phyloP scores from a whole-genome alignment of 2,888 invertebrate genomes.

The Crossocerus cetratus region DNA sequence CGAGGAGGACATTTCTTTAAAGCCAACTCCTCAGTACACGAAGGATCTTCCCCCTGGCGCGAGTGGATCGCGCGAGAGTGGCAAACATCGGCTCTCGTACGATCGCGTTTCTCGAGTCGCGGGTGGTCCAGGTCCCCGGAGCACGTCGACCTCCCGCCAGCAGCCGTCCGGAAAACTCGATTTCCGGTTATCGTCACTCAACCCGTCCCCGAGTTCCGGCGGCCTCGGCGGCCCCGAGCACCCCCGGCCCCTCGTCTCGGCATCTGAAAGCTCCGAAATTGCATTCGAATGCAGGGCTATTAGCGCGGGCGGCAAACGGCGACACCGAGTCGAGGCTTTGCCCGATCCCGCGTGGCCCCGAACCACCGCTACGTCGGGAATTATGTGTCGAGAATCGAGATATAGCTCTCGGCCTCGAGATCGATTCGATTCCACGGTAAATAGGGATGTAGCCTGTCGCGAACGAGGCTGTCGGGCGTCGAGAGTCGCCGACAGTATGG shows the following conservation, averaged over 20 bases:
- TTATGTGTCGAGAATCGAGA: slow-evolving; percentile 28
- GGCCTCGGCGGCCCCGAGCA: slow-evolving; percentile 7
- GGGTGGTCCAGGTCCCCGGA: slow-evolving; percentile 18
- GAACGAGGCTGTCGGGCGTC: not conserved
- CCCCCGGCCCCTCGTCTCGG: slow-evolving; percentile 1
- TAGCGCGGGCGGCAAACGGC: slow-evolving; percentile 40
- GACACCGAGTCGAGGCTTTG: slow-evolving; percentile 30
- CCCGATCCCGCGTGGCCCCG: too few species aligned
- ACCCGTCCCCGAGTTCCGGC: slow-evolving; percentile 24
- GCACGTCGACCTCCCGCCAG: slow-evolving; percentile 41
- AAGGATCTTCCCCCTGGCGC: too few species aligned
- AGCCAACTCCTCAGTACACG: slow-evolving; percentile 4
- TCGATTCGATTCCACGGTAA: slow-evolving; percentile 4
- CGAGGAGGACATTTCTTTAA: slow-evolving; percentile 33
- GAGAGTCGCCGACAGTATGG: not conserved
- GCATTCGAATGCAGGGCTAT: slow-evolving; percentile 61
- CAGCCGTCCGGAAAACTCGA: slow-evolving; percentile 62
- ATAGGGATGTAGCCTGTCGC: not conserved
- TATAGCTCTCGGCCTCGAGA: slow-evolving; percentile 9
- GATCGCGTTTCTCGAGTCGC: slow-evolving; percentile 22
- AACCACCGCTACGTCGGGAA: slow-evolving; percentile 16
- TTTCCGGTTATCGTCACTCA: slow-evolving; percentile 67
- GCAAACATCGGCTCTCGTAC: not conserved
- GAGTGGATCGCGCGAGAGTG: too few species aligned
- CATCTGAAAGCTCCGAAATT: slow-evolving; percentile 62